These are phyloP conservation scores for Serinus canaria DNA, from an alignment of 2,113 vertebrate genomes.

Conservation along the genomic window DNA sequence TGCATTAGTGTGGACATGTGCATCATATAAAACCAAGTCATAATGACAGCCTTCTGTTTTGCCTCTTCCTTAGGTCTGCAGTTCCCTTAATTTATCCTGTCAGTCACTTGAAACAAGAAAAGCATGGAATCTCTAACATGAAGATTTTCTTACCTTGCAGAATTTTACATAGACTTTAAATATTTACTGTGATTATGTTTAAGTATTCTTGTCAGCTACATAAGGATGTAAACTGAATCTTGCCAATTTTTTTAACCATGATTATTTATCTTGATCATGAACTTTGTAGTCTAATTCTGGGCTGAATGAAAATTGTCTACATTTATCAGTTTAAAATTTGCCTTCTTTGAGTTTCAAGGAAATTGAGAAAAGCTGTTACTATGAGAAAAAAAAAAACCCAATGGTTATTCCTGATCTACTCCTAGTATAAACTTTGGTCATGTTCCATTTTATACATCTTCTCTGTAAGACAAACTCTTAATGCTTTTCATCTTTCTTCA, in stretches of 20 bases:
- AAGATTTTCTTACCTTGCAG: background rate
- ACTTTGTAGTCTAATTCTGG: background rate
- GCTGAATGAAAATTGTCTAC: background rate
- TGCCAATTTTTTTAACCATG: background rate
- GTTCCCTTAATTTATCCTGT: background rate
- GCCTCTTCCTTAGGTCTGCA: background rate
- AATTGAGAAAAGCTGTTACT: background rate
- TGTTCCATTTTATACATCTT: background rate
- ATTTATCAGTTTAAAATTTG: background rate
- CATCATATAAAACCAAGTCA: background rate
- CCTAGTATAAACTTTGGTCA: background rate
- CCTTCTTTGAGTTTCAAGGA: background rate
- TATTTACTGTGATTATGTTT: background rate
- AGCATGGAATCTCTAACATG: background rate
- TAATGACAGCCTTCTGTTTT: background rate
- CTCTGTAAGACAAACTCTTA: background rate
- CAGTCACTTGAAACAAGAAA: background rate
- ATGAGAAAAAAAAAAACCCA: background rate
- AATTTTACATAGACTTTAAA: background rate
- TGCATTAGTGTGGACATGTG: accelerated
- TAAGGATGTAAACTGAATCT: background rate
- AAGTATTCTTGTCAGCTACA: background rate
- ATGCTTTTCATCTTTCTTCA: background rate
- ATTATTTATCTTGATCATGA: background rate
- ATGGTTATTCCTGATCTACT: background rate